Evolutionary conservation across 2,888 invertebrate species (phyloP), one percentile per base, ranked within the genome.

Genomic region (Drosophila niveifrons): DNA sequence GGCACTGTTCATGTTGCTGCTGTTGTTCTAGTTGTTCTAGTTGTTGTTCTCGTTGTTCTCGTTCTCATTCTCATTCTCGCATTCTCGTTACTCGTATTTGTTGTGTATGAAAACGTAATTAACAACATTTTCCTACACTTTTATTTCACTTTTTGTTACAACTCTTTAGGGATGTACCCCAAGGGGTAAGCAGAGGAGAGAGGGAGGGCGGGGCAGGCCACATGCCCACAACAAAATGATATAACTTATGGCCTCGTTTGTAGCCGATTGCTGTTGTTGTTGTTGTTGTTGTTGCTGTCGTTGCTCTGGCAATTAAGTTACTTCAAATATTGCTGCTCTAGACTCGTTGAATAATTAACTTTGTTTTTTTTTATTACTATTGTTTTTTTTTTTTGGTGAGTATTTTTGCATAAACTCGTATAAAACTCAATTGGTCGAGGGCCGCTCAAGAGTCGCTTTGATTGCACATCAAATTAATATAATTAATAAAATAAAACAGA

Each of bases 81-180:
- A 23, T 17, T 66, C 51, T 17, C n/a, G 62, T n/a, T 44, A 23
- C 36, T 36, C 36, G 18, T 36, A 48, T 57, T 59, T 75, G 67
- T 58, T 87, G 73, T 83, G 73, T 77, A 88, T 88, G 75, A 88
- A 85, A 88, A 80, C 64, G 83, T 83, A 83, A 83, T 83, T 88
- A 83, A 83, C 83, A 83, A 82, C 86, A 88, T 88, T 85, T 88
- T 73, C 48, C 76, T 66, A 71, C 66, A 67, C 44, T 69, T 68
- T 63, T 59, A 72, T 58, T 72, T 57, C 31, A 61, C 56, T 69
- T 31, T 55, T 36, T 63, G 11, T 36, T 34, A n/a, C 46, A 47
- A 39, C 53, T 44, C 50, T 7, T 47, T 48, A 18, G 61, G 64
- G 64, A 23, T 46, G 36, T 36, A 17, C 43, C 51, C 52, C 11